Conservation (phyloP, 2,888 invertebrate species). For the Polylopha cassiicola region DNA sequence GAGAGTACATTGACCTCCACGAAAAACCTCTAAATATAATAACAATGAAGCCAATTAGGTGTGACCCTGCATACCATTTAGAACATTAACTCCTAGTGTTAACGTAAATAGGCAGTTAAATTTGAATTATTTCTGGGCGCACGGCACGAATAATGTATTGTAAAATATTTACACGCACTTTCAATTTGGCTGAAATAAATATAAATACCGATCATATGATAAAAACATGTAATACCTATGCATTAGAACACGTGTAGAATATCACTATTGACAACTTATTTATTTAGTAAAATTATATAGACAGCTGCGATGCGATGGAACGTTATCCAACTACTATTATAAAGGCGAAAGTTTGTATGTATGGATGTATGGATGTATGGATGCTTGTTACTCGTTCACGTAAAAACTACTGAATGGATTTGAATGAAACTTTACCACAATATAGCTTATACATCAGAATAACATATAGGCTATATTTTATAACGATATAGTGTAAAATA, state of each 20-base stretch:
- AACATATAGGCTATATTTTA: too few relatives aligned
- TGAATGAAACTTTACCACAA: too few relatives aligned
- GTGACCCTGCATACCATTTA: slow-evolving; percentile 29
- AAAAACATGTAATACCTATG: not conserved
- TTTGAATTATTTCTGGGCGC: slow-evolving; percentile 23
- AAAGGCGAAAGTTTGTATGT: too few relatives aligned
- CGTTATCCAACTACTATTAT: slow-evolving; percentile 23
- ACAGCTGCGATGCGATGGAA: slow-evolving; percentile 21
- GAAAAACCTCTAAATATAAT: slow-evolving; percentile 26
- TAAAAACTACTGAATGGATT: too few relatives aligned
- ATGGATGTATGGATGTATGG: too few relatives aligned
- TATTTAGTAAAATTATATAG: too few relatives aligned
- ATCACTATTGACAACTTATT: too few relatives aligned
- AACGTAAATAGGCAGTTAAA: slow-evolving; percentile 23
- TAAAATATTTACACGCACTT: slow-evolving; percentile 2
- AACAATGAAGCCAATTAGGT: slow-evolving; percentile 27
- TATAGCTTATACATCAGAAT: too few relatives aligned
- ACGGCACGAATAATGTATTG: slow-evolving; percentile 15
- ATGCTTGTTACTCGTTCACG: too few relatives aligned
- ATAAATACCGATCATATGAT: too few relatives aligned
- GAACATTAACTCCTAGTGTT: slow-evolving; percentile 28
- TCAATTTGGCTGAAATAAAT: too few relatives aligned
- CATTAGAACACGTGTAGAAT: slow-evolving; percentile 1
- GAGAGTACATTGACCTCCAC: slow-evolving; percentile 24
- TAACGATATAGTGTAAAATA: too few relatives aligned